Evolutionary conservation across 2,888 invertebrate species (phyloP).

Genomic region (Rotaria macrura): DNA sequence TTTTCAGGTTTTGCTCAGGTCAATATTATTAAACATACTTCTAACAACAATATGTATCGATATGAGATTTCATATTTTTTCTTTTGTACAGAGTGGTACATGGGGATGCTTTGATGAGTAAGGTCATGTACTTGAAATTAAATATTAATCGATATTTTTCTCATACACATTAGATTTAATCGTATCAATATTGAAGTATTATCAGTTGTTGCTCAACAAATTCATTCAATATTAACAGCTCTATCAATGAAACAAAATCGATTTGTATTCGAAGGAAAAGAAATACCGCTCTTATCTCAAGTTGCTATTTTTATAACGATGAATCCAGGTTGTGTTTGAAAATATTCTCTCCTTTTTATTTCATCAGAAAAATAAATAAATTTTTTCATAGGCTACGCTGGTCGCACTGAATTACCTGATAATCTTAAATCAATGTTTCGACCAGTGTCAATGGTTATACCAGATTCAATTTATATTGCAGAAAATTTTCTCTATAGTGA

Average conservation of each 20-base stretch:
- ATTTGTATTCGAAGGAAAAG: constrained; percentile 67
- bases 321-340: constrained; percentile 60
- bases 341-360: too few species aligned
- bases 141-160: too few species aligned
- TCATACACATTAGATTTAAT: constrained; percentile 57
- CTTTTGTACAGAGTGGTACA: constrained; percentile 61
- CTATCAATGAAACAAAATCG: constrained; percentile 44
- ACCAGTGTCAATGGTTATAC: constrained; percentile 80
- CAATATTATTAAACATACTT: too few species aligned
- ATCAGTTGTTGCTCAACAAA: constrained; percentile 82
- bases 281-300: constrained; percentile 63
- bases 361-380: not conserved
- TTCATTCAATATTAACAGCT: constrained; percentile 66
- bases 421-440: constrained; percentile 84
- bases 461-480: constrained; percentile 73
- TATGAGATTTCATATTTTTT: too few species aligned
- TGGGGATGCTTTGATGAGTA: constrained; percentile 83
- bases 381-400: constrained; percentile 56
- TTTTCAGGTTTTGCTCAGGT: constrained; percentile 59
- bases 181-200: constrained; percentile 74
- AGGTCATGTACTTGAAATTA: not conserved
- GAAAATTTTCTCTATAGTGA: constrained; percentile 78
- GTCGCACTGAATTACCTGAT: constrained; percentile 75
- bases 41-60: too few species aligned
- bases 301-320: constrained; percentile 81